Base-by-base conservation (phyloP, 1,140 invertebrate species). In the Drosophila watanabei region DNA sequence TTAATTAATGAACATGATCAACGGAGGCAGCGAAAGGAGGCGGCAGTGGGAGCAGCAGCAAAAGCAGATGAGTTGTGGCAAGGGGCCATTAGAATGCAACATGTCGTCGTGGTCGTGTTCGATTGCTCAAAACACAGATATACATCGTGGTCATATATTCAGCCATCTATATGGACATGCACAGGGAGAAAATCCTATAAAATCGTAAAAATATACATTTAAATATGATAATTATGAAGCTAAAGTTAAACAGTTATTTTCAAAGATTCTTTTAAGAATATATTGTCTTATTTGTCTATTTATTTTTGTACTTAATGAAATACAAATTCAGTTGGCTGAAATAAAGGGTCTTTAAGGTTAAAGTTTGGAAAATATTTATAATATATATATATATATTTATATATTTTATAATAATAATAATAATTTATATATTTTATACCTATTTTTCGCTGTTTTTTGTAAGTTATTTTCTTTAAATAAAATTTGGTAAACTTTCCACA, bases 1-100 rank as follows among this genome's bases (percentile, higher is more conserved):
- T 89, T 89, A 89, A 89, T 89, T 90, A 89, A 89, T 90, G 86
- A 79, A 90, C 82, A 89, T 86, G 86, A 89, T 90, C 86, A 89
- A 73, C 78, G 51, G 70, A 68, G 73, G 73, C 83, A 69, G 58
- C 43, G 41, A 32, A 41, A 65, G 39, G n/a, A 63, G 39, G 45
- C 35, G 46, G 65, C 49, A 46, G 75, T 43, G 54, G 75, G 35
- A 57, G 56, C 65, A 70, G 54, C 51, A 28, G 57, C 52, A 32
- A n/a, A n/a, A n/a, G 59, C 76, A 60, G 61, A 77, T 77, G 68
- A 85, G 69, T 86, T 86, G 79, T 82, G 79, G 65, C 62, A 68
- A 9, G 52, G 72, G 63, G 66, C 85, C 73, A 88, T 88, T 88
- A 89, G 85, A 88, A 84, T 89, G 85, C 85, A 89, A 81, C 82